A percentile compares a stretch with the other conserved stretches of the same genome.
Evolutionary conservation across 1,140 invertebrate species (phyloP).

Genomic region (Drosophila ogumai): DNA sequence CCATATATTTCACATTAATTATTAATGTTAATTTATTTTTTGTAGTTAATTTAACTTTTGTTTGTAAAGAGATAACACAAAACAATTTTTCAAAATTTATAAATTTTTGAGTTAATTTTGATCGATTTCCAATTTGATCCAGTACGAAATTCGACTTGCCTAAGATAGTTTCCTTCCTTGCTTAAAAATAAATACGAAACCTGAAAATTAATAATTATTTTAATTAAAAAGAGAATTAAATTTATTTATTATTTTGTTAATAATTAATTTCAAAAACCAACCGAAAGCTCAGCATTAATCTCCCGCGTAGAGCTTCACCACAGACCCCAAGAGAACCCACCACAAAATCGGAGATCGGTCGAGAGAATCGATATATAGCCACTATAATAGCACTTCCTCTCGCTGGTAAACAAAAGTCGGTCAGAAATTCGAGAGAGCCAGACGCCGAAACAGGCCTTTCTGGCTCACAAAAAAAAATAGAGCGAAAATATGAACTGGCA

Average conservation of each 20-base stretch:
- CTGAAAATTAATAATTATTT: too few species aligned
- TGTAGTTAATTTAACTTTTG: too few species aligned
- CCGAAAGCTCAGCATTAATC: constrained; percentile 5
- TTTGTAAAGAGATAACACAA: too few species aligned
- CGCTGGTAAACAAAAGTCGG: constrained; percentile 68
- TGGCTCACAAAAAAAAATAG: constrained; percentile 17
- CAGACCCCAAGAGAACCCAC: constrained; percentile 5
- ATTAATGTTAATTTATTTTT: too few species aligned
- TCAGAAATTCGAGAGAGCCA: constrained; percentile 10
- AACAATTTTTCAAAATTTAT: too few species aligned
- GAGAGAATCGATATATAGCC: constrained; percentile 14
- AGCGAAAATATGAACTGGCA: constrained; percentile 18
- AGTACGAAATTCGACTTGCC: too few species aligned
- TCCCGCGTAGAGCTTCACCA: neutral
- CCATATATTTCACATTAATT: too few species aligned
- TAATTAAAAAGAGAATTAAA: too few species aligned
- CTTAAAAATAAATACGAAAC: too few species aligned
- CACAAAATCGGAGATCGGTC: constrained; percentile 15
- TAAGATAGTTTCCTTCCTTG: too few species aligned
- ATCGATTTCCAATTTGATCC: too few species aligned
- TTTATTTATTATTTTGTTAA: neutral
- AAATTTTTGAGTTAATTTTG: too few species aligned
- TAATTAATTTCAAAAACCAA: neutral
- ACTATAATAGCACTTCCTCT: constrained; percentile 20
- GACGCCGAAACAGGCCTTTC: constrained; percentile 24